Conservation (phyloP, 1,140 invertebrate genomes). For the Pachyrhynchus sulphureomaculatus region DNA sequence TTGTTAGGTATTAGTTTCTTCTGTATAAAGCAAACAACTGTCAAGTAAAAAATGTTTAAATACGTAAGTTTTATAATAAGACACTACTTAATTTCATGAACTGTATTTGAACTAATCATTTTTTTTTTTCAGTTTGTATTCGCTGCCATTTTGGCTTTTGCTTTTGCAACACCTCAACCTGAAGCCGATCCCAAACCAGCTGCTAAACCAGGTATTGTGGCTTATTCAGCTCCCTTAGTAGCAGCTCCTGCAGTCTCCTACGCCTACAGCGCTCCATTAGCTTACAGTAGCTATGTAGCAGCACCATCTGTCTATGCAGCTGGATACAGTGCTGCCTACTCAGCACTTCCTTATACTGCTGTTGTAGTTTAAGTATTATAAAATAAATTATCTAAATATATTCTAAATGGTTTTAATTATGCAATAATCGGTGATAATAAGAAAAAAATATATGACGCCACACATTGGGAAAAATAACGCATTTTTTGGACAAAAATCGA, state of each 20-base stretch:
- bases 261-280: constrained; percentile 1
- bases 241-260: background rate
- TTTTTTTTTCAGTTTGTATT: background rate
- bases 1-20: too few relatives aligned
- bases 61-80: constrained; percentile 11
- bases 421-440: too few relatives aligned
- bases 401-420: too few relatives aligned
- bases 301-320: constrained; percentile 29
- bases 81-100: background rate
- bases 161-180: background rate
- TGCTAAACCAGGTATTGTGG: constrained; percentile 2
- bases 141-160: too few relatives aligned
- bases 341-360: background rate
- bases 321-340: constrained; percentile 22
- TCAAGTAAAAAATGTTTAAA: background rate
- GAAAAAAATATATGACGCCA: too few relatives aligned
- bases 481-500: too few relatives aligned
- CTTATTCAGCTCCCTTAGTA: constrained; percentile 11
- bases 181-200: background rate
- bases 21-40: too few relatives aligned
- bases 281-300: background rate
- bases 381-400: too few relatives aligned
- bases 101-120: background rate
- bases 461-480: too few relatives aligned
- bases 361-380: too few relatives aligned